phyloP scores from a whole-genome alignment of 2,888 invertebrate species.

The Hypomecis atomaria region DNA sequence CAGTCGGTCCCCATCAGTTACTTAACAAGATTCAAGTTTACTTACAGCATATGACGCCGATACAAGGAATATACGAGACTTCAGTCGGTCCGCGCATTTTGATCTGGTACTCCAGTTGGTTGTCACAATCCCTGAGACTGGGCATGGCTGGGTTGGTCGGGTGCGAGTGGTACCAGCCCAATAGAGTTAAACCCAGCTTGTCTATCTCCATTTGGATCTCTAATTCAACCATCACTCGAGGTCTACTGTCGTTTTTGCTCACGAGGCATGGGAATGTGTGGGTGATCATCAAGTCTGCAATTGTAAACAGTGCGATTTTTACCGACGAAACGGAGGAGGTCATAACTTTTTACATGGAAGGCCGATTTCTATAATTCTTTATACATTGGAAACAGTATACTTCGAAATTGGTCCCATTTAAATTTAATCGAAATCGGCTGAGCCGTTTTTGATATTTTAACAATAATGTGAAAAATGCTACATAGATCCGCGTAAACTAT shows the following conservation, averaged over 20 bases:
- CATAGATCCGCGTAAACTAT: no score
- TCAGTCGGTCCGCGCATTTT: conserved; percentile 96
- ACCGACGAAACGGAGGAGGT: no score
- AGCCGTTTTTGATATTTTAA: no score
- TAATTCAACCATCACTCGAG: conserved; percentile 90
- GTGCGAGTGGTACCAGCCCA: conserved; percentile 99
- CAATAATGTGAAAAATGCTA: no score
- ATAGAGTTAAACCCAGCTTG: conserved; percentile 90
- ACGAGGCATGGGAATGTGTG: conserved; percentile 95
- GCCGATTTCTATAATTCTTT: no score
- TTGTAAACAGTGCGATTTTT: no score
- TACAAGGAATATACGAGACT: conserved; percentile 96
- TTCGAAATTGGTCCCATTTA: no score
- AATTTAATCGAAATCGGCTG: no score
- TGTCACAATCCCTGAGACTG: conserved; percentile 94
- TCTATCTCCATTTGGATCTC: conserved; percentile 94
- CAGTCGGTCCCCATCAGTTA: conserved; percentile 94
- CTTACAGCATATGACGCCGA: conserved; percentile 97
- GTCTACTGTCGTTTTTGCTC: conserved; percentile 91
- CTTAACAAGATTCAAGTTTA: conserved; percentile 43
- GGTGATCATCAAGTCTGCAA: conserved; percentile 91
- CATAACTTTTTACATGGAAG: no score
- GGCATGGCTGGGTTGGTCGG: conserved; percentile 95
- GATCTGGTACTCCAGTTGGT: conserved; percentile 97
- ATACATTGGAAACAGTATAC: no score